These are phyloP conservation scores for Rhingia campestris DNA, from an alignment of 2,888 invertebrate species.

Conservation along the genomic window DNA sequence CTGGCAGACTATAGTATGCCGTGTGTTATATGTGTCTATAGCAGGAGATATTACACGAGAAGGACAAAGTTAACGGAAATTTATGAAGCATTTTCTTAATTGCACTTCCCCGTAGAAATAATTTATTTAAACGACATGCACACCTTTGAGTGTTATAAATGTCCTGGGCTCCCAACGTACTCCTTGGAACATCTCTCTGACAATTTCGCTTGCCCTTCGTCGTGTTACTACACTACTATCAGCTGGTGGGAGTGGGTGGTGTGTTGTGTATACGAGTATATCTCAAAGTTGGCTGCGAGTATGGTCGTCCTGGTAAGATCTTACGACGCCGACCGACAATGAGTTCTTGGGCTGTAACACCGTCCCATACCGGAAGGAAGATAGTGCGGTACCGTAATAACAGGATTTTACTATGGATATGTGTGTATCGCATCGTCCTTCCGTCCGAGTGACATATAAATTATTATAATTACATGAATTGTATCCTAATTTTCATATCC, in stretches of 20 bases:
- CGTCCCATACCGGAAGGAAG: conserved; percentile 48
- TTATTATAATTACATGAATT: conserved; percentile 70
- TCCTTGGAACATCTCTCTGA: conserved; percentile 48
- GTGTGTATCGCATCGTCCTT: conserved; percentile 37
- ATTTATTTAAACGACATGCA: conserved; percentile 82
- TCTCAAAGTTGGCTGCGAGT: neutral
- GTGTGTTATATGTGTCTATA: conserved; percentile 26
- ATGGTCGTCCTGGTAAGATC: neutral
- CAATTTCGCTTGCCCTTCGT: conserved; percentile 59
- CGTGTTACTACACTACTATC: conserved; percentile 2
- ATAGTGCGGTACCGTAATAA: conserved; percentile 44
- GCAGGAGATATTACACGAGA: conserved; percentile 74
- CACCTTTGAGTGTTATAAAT: conserved; percentile 76
- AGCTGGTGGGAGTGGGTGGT: neutral
- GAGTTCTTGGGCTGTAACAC: conserved; percentile 16
- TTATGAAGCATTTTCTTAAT: conserved; percentile 82
- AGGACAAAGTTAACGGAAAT: conserved; percentile 79
- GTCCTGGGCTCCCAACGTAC: conserved; percentile 61
- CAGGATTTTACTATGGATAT: conserved; percentile 8
- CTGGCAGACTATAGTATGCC: neutral
- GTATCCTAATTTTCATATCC: conserved; percentile 64
- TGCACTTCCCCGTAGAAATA: conserved; percentile 81
- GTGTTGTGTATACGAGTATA: neutral
- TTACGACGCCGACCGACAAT: conserved; percentile 8
- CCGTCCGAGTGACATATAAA: conserved; percentile 60